phyloP scores from a whole-genome alignment of 2,113 vertebrate species.

The Passer domesticus region DNA sequence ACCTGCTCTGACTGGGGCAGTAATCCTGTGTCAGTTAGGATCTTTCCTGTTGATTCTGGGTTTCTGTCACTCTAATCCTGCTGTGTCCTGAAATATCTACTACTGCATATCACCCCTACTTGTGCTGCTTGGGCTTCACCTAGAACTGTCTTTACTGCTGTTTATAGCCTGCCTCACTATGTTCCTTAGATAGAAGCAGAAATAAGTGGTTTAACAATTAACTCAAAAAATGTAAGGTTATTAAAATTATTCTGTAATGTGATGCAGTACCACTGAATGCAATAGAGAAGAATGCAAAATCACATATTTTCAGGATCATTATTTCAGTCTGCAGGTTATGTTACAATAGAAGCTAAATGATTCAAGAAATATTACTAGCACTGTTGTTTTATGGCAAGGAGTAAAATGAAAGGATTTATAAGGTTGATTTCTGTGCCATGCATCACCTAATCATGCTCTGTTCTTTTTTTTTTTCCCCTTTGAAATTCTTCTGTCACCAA shows the following conservation, averaged over 20 bases:
- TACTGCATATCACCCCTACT: not conserved
- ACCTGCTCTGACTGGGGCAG: not conserved
- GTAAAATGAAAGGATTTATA: not conserved
- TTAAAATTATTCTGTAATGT: not conserved
- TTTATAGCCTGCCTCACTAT: not conserved
- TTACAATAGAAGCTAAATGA: not conserved
- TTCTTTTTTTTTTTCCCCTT: no score
- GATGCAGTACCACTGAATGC: not conserved
- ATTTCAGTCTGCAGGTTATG: not conserved
- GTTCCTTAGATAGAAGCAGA: not conserved
- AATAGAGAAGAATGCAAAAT: not conserved
- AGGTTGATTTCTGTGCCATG: not conserved
- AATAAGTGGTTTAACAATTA: not conserved
- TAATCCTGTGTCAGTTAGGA: not conserved
- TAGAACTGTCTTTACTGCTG: not conserved
- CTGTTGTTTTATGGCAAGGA: not conserved
- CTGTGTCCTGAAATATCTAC: not conserved
- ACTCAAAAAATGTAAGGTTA: not conserved
- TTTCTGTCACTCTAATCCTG: constrained; percentile 9
- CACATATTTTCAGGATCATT: not conserved
- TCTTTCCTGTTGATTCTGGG: not conserved
- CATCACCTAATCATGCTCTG: not conserved
- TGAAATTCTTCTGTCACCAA: not conserved
- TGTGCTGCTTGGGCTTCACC: not conserved
- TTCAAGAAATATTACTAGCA: not conserved